phyloP scores from a whole-genome alignment of 2,797 vertebrate genomes.

The Diplodus puntazzo region DNA sequence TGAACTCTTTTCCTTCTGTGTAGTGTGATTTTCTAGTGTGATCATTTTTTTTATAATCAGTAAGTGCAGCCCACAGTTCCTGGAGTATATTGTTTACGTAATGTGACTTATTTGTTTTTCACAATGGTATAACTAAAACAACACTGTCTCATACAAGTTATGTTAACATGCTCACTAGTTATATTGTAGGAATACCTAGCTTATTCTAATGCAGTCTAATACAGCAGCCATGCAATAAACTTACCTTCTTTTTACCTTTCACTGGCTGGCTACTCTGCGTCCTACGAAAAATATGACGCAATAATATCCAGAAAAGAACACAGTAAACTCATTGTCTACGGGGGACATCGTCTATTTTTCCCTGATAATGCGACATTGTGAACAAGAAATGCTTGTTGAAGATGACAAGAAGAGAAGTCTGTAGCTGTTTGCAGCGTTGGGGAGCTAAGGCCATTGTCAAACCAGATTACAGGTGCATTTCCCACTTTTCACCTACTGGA shows the following conservation, averaged over 20 bases:
- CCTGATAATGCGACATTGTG: no score
- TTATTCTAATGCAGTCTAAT: conserved; percentile 8
- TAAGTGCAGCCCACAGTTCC: background rate
- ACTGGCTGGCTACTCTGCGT: no score
- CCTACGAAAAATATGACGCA: no score
- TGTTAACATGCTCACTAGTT: background rate
- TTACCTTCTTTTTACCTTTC: background rate
- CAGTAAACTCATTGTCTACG: no score
- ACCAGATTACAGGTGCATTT: no score
- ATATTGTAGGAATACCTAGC: background rate
- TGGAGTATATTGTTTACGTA: background rate
- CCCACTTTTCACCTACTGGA: no score
- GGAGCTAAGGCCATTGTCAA: no score
- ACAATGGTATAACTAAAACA: conserved; percentile 1
- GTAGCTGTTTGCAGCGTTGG: no score
- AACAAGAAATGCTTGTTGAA: no score
- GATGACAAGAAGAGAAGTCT: no score
- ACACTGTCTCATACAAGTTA: background rate
- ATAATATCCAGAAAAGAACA: no score
- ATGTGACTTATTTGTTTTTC: conserved; percentile 20
- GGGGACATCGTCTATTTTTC: no score
- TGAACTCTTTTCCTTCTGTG: conserved; percentile 48
- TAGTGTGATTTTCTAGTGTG: conserved; percentile 8
- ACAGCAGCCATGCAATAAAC: conserved; percentile 15
- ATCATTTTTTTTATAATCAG: conserved; percentile 38